These are phyloP conservation scores for Ips typographus DNA, from an alignment of 1,140 invertebrate genomes.

Conservation along the genomic window DNA sequence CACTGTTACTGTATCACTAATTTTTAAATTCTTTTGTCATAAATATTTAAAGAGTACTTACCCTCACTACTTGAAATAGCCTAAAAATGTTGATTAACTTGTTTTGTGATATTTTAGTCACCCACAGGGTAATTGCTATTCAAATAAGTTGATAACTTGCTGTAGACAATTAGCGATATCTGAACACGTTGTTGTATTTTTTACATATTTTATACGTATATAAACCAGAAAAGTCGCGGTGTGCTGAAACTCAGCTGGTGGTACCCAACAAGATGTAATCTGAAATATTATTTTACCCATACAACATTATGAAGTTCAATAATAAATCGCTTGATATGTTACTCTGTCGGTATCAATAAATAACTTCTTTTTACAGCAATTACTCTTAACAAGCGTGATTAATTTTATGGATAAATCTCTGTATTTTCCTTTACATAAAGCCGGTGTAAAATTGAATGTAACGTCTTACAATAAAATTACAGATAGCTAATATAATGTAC, in stretches of 20 bases:
- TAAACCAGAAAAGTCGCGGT: background rate
- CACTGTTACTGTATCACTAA: too few relatives aligned
- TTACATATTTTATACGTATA: too few relatives aligned
- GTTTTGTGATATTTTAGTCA: too few relatives aligned
- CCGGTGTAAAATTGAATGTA: conserved; percentile 25
- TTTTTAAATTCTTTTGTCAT: too few relatives aligned
- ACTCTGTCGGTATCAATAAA: conserved; percentile 21
- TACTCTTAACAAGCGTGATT: background rate
- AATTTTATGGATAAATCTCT: conserved; percentile 6
- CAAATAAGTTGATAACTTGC: too few relatives aligned
- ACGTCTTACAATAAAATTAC: conserved; percentile 29
- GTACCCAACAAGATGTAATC: conserved; percentile 20
- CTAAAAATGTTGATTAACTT: too few relatives aligned
- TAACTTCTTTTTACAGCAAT: conserved; percentile 1
- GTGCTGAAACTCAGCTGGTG: conserved; percentile 16
- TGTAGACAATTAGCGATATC: too few relatives aligned
- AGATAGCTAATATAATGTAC: conserved; percentile 35
- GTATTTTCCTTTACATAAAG: background rate
- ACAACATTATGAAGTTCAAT: conserved; percentile 25
- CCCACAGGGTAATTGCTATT: too few relatives aligned
- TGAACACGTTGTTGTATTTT: too few relatives aligned
- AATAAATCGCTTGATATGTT: conserved; percentile 28
- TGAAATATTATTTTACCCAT: conserved; percentile 31
- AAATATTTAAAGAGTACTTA: too few relatives aligned
- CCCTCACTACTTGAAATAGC: too few relatives aligned